Conservation (phyloP, 2,113 vertebrate genomes). For the Dipodomys ordii region DNA sequence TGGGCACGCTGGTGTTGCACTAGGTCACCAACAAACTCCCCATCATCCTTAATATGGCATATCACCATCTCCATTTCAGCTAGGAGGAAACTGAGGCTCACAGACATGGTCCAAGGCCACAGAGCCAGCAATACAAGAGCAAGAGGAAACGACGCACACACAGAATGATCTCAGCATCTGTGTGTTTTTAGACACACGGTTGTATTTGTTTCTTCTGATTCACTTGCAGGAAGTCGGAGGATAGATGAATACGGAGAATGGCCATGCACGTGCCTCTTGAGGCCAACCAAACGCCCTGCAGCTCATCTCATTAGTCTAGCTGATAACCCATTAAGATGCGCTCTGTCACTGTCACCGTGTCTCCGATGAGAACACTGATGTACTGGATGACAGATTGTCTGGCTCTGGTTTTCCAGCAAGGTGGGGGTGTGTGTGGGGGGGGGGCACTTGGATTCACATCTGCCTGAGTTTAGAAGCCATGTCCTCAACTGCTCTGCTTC, state of each 20-base stretch:
- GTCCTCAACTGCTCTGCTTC: neutral
- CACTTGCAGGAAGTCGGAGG: fast-evolving
- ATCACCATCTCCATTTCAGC: neutral
- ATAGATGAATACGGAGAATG: too few species aligned
- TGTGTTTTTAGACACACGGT: neutral
- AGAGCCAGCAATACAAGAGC: neutral
- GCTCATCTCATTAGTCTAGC: neutral
- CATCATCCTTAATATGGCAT: neutral
- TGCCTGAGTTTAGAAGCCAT: neutral
- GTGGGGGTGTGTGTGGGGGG: too few species aligned
- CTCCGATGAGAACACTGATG: neutral
- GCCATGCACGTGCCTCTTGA: neutral
- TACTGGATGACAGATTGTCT: neutral
- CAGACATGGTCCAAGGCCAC: neutral
- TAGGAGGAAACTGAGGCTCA: neutral
- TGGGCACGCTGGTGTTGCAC: fast-evolving
- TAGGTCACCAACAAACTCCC: neutral
- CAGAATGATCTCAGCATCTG: neutral
- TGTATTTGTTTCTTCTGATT: neutral
- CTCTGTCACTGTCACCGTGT: neutral
- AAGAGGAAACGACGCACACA: neutral
- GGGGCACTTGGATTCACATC: neutral
- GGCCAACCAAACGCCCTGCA: too few species aligned
- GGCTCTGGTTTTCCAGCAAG: neutral
- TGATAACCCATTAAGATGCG: neutral